Evolutionary conservation across 2,797 vertebrate species (phyloP).

Genomic region (Acanthopagrus latus): DNA sequence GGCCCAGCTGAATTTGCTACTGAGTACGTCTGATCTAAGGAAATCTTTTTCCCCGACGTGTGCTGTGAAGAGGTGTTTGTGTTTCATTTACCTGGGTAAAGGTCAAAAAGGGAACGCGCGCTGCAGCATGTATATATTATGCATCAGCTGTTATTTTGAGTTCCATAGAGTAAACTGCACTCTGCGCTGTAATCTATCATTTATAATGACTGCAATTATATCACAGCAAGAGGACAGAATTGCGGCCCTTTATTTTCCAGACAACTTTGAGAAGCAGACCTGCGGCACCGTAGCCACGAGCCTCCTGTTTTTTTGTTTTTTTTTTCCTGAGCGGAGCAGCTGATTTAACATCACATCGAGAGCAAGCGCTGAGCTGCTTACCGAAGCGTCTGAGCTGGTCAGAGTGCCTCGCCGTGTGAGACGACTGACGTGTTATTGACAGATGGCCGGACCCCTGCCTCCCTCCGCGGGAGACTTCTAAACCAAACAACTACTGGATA

Average conservation of each 20-base stretch:
- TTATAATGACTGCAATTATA: slow-evolving; percentile 49
- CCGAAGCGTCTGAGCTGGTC: slow-evolving; percentile 54
- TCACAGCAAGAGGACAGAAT: slow-evolving; percentile 20
- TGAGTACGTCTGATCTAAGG: not conserved
- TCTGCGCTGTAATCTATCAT: slow-evolving; percentile 30
- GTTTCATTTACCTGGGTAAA: slow-evolving; percentile 3
- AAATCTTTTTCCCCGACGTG: not conserved
- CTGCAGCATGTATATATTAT: not conserved
- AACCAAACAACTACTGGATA: slow-evolving; percentile 71
- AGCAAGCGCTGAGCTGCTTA: slow-evolving; percentile 61
- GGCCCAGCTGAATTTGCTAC: too few relatives aligned
- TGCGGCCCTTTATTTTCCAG: slow-evolving; percentile 18
- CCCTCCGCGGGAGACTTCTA: slow-evolving; percentile 56
- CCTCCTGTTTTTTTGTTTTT: not conserved
- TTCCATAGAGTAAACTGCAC: slow-evolving; percentile 2
- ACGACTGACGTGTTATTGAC: slow-evolving; percentile 69
- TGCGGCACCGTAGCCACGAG: slow-evolving; percentile 17
- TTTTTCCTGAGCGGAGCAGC: slow-evolving; percentile 29
- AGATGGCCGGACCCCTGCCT: slow-evolving; percentile 52
- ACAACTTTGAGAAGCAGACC: slow-evolving; percentile 38
- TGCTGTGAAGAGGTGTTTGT: slow-evolving; percentile 1
- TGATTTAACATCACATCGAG: slow-evolving; percentile 59
- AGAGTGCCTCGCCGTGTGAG: slow-evolving; percentile 39
- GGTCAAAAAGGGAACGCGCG: not conserved
- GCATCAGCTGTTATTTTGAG: slow-evolving; percentile 19